phyloP scores from a whole-genome alignment of 2,797 vertebrate species.

The Sebastes goodei region DNA sequence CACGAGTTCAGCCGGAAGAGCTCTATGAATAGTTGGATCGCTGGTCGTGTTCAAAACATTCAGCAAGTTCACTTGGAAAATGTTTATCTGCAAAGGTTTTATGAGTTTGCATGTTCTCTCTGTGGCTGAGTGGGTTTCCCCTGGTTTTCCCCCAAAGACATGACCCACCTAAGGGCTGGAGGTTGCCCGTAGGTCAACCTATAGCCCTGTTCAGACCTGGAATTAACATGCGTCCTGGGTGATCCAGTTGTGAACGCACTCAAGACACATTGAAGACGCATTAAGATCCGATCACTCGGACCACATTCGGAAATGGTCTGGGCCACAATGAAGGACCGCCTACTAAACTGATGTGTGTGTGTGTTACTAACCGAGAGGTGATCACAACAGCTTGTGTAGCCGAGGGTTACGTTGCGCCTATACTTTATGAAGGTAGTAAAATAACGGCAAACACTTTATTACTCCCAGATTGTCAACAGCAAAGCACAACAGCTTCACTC shows the following conservation, averaged over 20 bases:
- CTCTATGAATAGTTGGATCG: constrained; percentile 19
- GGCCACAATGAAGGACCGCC: background rate
- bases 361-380: no score
- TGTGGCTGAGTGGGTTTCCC: background rate
- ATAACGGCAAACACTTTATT: background rate
- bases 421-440: background rate
- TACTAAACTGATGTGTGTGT: background rate
- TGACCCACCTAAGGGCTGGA: background rate
- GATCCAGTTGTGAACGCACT: background rate
- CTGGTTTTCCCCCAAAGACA: background rate
- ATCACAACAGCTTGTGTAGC: background rate
- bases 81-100: constrained; percentile 19
- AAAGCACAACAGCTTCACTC: background rate
- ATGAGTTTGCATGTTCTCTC: background rate
- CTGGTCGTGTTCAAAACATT: constrained; percentile 33
- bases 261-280: background rate
- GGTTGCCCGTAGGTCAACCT: background rate
- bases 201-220: background rate
- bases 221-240: background rate
- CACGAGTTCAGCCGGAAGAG: constrained; percentile 24
- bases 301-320: background rate
- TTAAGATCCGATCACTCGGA: background rate
- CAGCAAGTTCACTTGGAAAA: constrained; percentile 35
- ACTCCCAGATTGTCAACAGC: no score
- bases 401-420: background rate